Base-by-base conservation (phyloP, 2,797 vertebrate genomes). In the Rhinoraja longicauda region DNA sequence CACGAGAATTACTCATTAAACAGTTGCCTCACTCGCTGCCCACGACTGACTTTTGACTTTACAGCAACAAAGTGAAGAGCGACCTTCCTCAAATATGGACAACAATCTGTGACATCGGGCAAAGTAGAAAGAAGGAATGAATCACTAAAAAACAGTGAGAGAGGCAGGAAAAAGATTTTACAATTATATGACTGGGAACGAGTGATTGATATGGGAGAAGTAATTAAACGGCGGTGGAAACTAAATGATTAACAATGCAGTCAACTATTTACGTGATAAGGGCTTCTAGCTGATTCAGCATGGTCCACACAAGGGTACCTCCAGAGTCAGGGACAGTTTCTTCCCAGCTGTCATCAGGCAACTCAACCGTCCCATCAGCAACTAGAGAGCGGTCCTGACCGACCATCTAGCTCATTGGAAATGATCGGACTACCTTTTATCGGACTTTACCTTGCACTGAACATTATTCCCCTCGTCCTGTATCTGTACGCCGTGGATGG, bases 1-100 rank as follows among this genome's bases (percentile, higher is more conserved):
- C 24, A 45, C n/a, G 24, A 39, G 67, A 70, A 92, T 92, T 92
- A 92, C 92, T 92, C 90, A 92, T 92, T 92, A 92, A 92, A 73
- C 70, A 7, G 36, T 13, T n/a, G 64, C 29, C 90, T 9, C 39
- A 92, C 53, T 26, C 8, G 36, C 4, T 72, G 36, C 70, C 36
- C 0, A 1, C 8, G 24, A 53, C 21, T 36, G 72, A 10, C 39
- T 17, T 72, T 70, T 92, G 36, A 75, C 24, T 53, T 45, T 53
- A 70, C 64, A 39, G 7, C 32, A 39, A 39, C 15, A 7, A 4
- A 70, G 39, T 73, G 67, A 45, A n/a, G 10, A 15, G 26, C 1
- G n/a, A 36, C 7, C 12, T 3, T 7, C 32, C n/a, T 53, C 9
- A 36, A 9, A 67, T 19, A 21, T 12, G 39, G 19, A 13, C 13